phyloP scores from a whole-genome alignment of 2,888 invertebrate genomes.

The Auanema sp. region DNA sequence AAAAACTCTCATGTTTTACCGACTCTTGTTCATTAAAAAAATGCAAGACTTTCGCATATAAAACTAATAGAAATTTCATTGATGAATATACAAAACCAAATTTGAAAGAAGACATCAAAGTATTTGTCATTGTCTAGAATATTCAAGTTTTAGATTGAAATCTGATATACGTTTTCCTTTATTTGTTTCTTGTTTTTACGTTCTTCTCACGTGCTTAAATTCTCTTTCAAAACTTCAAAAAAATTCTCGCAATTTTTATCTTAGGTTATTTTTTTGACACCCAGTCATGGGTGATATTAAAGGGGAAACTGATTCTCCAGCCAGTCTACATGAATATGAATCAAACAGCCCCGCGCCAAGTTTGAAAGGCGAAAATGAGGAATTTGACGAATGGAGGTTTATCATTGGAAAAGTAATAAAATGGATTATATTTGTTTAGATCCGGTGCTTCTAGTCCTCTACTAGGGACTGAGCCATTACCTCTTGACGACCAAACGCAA shows the following conservation, averaged over 20 bases:
- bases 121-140: too few relatives aligned
- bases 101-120: too few relatives aligned
- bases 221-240: too few relatives aligned
- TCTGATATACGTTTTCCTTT: neutral
- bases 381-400: slow-evolving; percentile 9
- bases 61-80: too few relatives aligned
- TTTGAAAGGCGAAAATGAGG: slow-evolving; percentile 14
- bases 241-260: slow-evolving; percentile 2
- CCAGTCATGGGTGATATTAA: slow-evolving; percentile 21
- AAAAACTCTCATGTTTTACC: too few relatives aligned
- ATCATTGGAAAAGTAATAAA: too few relatives aligned
- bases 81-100: too few relatives aligned
- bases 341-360: slow-evolving; percentile 20
- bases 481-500: slow-evolving; percentile 42
- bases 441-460: slow-evolving; percentile 41
- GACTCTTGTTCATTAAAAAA: too few relatives aligned
- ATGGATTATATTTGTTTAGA: slow-evolving; percentile 18
- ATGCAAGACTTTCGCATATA: too few relatives aligned
- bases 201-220: neutral
- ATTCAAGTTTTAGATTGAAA: too few relatives aligned
- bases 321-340: slow-evolving; percentile 9
- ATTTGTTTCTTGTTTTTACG: slow-evolving; percentile 5
- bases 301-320: slow-evolving; percentile 18
- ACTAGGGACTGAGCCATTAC: slow-evolving; percentile 47
- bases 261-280: neutral